Evolutionary conservation across 92 coral and sea anemone species (phyloP).

Genomic region (Virgularia gustaviana): DNA sequence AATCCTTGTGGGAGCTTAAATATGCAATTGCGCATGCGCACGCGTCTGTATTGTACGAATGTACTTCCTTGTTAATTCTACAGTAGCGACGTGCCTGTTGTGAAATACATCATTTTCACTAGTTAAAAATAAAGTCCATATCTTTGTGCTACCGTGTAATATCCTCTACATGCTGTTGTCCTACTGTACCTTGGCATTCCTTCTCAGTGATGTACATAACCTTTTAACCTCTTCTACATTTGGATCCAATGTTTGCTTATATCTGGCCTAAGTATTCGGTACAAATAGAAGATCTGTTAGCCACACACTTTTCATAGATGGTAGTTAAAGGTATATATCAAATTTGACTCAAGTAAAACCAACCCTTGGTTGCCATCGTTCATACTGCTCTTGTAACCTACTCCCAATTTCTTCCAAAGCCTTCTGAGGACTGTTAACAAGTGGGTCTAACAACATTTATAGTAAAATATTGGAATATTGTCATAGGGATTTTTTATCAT

Average conservation of each 20-base stretch:
- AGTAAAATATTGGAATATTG: background rate
- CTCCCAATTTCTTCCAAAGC: slow-evolving; percentile 84
- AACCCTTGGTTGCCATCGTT: slow-evolving; percentile 98
- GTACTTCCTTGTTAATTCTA: too few species aligned
- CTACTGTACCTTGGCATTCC: slow-evolving; percentile 86
- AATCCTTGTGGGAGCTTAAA: too few species aligned
- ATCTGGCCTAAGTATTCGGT: slow-evolving; percentile 69
- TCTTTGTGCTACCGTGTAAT: too few species aligned
- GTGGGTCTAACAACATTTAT: slow-evolving; percentile 58
- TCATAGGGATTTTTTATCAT: background rate
- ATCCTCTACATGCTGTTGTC: background rate
- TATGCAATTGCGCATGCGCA: too few species aligned
- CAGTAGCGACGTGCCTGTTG: too few species aligned
- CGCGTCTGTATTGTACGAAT: too few species aligned
- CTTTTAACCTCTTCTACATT: slow-evolving; percentile 93
- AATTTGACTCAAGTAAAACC: too few species aligned
- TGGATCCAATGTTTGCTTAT: slow-evolving; percentile 89
- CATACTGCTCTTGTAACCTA: slow-evolving; percentile 94
- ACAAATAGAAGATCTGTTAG: background rate
- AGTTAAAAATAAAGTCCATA: too few species aligned
- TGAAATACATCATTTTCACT: background rate
- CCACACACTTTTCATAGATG: background rate
- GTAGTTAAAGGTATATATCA: background rate
- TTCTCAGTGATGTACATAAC: slow-evolving; percentile 77
- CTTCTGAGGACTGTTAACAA: slow-evolving; percentile 72